Evolutionary conservation across 2,113 vertebrate genomes (phyloP), one percentile per base, ranked within the genome.

Genomic region (Pavo muticus): DNA sequence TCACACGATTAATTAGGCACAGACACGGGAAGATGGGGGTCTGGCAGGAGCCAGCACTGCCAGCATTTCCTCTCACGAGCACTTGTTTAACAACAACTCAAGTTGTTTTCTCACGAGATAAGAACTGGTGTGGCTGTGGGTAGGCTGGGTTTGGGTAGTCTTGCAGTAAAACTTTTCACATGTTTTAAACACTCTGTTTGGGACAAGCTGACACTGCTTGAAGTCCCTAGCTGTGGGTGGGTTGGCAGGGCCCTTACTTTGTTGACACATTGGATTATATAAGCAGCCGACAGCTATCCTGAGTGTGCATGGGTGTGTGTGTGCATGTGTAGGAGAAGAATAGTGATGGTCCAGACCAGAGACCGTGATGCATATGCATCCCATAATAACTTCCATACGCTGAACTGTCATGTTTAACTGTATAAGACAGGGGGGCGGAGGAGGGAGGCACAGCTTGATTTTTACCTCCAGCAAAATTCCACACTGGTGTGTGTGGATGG

Each of bases 211-310:
- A 86, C 95, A 91, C 23, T 71, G 60, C 64, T 76, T 73, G 2
- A 70, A 95, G 84, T 89, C 74, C 70, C 57, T 79, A 79, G 77
- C 73, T 74, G 87, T 89, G 78, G 94, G 96, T 90, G 91, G 85
- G 39, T 40, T 97, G 95, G 81, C 93, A 96, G 57, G 47, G 42
- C 52, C 40, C 67, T 48, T 48, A 56, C 74, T 95, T 80, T 93
- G 87, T 93, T 96, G 95, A 95, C 93, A 96, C 80, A 87, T 94
- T 11, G 2, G 57, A 63, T 97, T 96, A 95, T 60, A 48, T 94
- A 96, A 96, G 91, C 45, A 32, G 52, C 82, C 16, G 0, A 48
- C 87, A 92, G 84, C 72, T 87, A 87, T 90, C 88, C 88, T 61
- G 67, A 1, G 16, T 87, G 85, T 79, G 87, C 82, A 72, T 81